Percentiles rank a stretch among this genome's conserved stretches.
Conservation (phyloP, 2,888 invertebrate genomes). For the Eilema depressum region DNA sequence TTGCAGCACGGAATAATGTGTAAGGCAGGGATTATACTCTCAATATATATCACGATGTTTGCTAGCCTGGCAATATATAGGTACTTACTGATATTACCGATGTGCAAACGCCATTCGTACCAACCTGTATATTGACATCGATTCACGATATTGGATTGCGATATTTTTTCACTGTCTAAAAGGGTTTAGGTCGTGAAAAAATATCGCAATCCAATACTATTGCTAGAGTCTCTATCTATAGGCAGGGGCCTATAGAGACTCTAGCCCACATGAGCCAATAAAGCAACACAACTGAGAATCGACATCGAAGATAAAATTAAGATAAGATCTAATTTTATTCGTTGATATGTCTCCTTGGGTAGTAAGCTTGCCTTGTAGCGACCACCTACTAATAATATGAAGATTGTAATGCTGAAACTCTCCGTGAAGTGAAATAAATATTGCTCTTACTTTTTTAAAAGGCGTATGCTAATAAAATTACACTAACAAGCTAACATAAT, state of each 20-base stretch:
- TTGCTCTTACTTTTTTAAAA: conserved; percentile 2
- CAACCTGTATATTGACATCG: too few species aligned
- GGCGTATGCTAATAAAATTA: background rate
- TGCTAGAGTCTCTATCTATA: too few species aligned
- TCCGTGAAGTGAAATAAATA: background rate
- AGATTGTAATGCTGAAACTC: background rate
- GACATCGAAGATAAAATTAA: background rate
- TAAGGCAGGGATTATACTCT: background rate
- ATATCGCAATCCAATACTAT: too few species aligned
- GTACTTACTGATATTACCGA: background rate
- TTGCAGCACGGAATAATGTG: conserved; percentile 3
- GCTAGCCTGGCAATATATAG: background rate
- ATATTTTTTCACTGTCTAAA: too few species aligned
- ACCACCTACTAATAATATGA: background rate
- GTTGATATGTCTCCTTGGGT: background rate
- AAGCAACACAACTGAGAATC: background rate
- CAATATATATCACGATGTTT: background rate
- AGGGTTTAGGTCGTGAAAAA: too few species aligned
- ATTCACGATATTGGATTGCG: too few species aligned
- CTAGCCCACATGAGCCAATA: background rate
- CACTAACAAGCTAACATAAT: background rate
- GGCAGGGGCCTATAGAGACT: too few species aligned
- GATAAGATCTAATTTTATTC: too few species aligned
- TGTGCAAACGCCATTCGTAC: background rate
- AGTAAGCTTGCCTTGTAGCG: background rate